Percentiles rank a stretch among this genome's conserved stretches.
Evolutionary conservation across 2,113 vertebrate species (phyloP).

Genomic region (Amia ocellicauda): DNA sequence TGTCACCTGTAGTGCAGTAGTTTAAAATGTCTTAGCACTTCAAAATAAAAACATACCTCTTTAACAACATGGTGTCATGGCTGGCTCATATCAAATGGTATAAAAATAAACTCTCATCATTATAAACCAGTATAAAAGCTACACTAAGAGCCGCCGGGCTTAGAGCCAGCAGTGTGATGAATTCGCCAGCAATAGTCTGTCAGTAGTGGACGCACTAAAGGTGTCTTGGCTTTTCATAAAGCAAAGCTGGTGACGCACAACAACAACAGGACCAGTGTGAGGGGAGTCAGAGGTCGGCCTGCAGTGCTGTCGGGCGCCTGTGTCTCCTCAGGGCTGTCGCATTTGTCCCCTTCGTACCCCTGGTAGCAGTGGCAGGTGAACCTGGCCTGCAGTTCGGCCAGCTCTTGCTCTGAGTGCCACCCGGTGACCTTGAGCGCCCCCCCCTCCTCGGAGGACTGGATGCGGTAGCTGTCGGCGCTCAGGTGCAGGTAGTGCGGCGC

Average conservation of each 20-base stretch:
- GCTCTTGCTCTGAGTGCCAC: slow-evolving; percentile 51
- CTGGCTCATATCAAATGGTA: slow-evolving; percentile 12
- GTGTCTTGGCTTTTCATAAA: slow-evolving; percentile 7
- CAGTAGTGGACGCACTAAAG: neutral
- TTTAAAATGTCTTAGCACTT: too few species aligned
- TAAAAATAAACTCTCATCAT: slow-evolving; percentile 18
- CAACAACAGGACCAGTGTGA: slow-evolving; percentile 21
- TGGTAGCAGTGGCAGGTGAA: slow-evolving; percentile 76
- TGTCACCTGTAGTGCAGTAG: too few species aligned
- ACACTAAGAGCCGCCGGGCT: too few species aligned
- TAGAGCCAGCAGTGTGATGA: neutral
- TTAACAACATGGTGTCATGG: neutral
- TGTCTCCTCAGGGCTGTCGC: slow-evolving; percentile 53
- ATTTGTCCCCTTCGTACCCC: slow-evolving; percentile 58
- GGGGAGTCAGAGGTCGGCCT: slow-evolving; percentile 1
- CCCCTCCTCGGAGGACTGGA: slow-evolving; percentile 37
- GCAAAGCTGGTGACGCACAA: slow-evolving; percentile 34
- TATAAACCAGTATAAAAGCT: neutral
- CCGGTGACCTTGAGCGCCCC: slow-evolving; percentile 58
- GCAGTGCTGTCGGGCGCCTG: slow-evolving; percentile 37
- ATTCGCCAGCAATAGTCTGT: neutral
- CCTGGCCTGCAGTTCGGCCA: slow-evolving; percentile 47
- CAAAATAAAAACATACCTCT: neutral
- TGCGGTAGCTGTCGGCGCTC: slow-evolving; percentile 57
- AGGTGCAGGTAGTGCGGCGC: slow-evolving; percentile 63